A percentile compares a stretch with the other conserved stretches of the same genome.
Conservation (phyloP, 2,888 invertebrate genomes). For the Hyppa rectilinea region DNA sequence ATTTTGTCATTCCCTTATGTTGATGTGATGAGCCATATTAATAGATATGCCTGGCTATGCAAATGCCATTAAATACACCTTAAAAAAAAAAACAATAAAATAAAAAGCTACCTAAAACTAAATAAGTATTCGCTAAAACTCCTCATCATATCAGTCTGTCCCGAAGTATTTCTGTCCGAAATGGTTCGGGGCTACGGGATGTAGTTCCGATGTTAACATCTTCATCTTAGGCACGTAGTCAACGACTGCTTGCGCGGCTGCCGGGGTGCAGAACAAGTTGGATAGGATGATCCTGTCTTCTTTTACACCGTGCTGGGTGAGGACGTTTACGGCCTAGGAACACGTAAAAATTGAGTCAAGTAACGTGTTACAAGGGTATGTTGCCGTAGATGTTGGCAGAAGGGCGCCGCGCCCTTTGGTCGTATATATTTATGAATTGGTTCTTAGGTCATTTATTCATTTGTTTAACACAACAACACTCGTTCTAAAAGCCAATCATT, state of each 20-base stretch:
- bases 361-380: too few species aligned
- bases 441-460: too few species aligned
- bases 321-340: constrained; percentile 96
- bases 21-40: background rate
- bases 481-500: too few species aligned
- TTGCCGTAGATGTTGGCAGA: too few species aligned
- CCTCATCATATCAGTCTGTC: constrained; percentile 93
- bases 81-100: constrained; percentile 24
- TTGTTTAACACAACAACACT: too few species aligned
- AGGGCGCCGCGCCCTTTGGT: too few species aligned
- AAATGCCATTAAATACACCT: background rate
- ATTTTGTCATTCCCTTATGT: background rate
- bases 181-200: constrained; percentile 98
- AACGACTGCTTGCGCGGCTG: constrained; percentile 95
- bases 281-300: constrained; percentile 99
- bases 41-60: background rate
- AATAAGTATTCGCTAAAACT: constrained; percentile 49
- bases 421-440: too few species aligned
- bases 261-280: constrained; percentile 98
- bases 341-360: too few species aligned
- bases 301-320: constrained; percentile 98
- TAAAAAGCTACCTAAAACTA: constrained; percentile 38
- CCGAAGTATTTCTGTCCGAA: constrained; percentile 99
- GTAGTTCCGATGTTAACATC: constrained; percentile 98
- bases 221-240: constrained; percentile 97